Percentiles rank a stretch among this genome's conserved stretches.
phyloP scores from a whole-genome alignment of 2,113 vertebrate species.

The Chlamydotis undulata region DNA sequence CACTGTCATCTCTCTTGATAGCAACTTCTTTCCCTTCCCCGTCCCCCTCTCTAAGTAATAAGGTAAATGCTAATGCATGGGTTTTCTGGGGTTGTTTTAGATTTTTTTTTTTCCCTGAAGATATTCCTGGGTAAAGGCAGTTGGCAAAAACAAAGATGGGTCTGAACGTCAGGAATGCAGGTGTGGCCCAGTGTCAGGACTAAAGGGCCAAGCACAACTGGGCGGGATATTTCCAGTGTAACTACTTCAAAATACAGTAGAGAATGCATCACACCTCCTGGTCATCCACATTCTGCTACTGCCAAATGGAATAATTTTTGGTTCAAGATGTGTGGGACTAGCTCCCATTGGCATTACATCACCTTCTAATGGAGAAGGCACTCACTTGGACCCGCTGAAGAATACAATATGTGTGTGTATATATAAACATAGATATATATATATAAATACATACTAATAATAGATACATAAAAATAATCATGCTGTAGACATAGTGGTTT shows the following conservation, averaged over 20 bases:
- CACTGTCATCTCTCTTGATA: slow-evolving; percentile 36
- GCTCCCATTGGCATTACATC: slow-evolving; percentile 52
- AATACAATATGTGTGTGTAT: background rate
- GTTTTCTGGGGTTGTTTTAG: background rate
- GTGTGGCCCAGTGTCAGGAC: slow-evolving; percentile 55
- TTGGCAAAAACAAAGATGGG: slow-evolving; percentile 62
- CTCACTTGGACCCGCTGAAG: slow-evolving; percentile 8
- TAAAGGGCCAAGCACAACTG: slow-evolving; percentile 53
- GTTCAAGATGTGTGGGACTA: slow-evolving; percentile 52
- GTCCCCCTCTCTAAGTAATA: slow-evolving; percentile 1
- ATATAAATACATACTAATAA: background rate
- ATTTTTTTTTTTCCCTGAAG: background rate
- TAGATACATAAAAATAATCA: background rate
- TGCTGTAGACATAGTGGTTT: slow-evolving; percentile 5
- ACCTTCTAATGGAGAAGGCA: slow-evolving; percentile 60
- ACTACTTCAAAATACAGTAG: slow-evolving; percentile 51
- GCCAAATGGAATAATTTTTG: slow-evolving; percentile 62
- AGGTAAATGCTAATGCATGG: slow-evolving; percentile 35
- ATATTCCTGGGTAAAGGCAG: slow-evolving; percentile 29
- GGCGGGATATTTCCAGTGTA: slow-evolving; percentile 52
- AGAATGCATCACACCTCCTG: slow-evolving; percentile 60
- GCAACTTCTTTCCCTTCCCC: background rate
- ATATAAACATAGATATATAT: no score
- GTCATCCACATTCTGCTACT: slow-evolving; percentile 45
- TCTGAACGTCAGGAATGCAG: slow-evolving; percentile 65